Conservation (phyloP, 92 coral and sea anemone species). For the Umimayanthus chanpuru region DNA sequence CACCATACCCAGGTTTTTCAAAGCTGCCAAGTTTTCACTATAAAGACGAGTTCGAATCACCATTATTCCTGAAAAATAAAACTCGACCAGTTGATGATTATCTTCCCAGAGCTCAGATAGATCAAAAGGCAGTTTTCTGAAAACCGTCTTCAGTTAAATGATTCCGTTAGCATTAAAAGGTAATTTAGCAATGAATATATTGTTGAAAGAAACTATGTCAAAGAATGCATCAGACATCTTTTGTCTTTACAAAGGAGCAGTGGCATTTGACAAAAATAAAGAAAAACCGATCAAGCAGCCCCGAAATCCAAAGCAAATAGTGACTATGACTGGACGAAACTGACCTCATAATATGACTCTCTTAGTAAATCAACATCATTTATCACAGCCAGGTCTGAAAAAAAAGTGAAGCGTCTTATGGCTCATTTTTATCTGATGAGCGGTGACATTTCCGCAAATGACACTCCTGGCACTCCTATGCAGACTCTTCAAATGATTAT, state of each 20-base stretch:
- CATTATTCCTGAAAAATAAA: constrained; percentile 33
- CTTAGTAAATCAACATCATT: constrained; percentile 52
- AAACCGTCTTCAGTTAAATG: constrained; percentile 13
- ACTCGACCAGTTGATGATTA: constrained; percentile 38
- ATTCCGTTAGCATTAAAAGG: constrained; percentile 23
- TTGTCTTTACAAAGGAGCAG: constrained; percentile 57
- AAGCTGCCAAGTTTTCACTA: constrained; percentile 44
- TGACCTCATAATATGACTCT: constrained; percentile 59
- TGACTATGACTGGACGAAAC: constrained; percentile 62
- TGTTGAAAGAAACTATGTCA: constrained; percentile 41
- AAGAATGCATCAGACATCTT: constrained; percentile 42
- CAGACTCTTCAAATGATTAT: constrained; percentile 37
- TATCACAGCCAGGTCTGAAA: constrained; percentile 49
- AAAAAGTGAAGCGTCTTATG: constrained; percentile 51
- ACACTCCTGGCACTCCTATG: constrained; percentile 30
- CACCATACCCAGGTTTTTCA: constrained; percentile 47
- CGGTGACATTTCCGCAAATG: constrained; percentile 45
- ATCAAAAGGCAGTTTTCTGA: constrained; percentile 39
- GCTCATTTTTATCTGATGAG: constrained; percentile 60
- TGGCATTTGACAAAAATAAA: constrained; percentile 55
- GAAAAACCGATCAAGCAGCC: constrained; percentile 56
- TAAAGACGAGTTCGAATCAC: constrained; percentile 43
- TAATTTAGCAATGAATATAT: constrained; percentile 33
- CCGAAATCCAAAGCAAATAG: constrained; percentile 53
- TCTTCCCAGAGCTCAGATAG: constrained; percentile 37